These are phyloP conservation scores for Ptychadena robeensis DNA, from an alignment of 2,797 vertebrate genomes.

Conservation along the genomic window DNA sequence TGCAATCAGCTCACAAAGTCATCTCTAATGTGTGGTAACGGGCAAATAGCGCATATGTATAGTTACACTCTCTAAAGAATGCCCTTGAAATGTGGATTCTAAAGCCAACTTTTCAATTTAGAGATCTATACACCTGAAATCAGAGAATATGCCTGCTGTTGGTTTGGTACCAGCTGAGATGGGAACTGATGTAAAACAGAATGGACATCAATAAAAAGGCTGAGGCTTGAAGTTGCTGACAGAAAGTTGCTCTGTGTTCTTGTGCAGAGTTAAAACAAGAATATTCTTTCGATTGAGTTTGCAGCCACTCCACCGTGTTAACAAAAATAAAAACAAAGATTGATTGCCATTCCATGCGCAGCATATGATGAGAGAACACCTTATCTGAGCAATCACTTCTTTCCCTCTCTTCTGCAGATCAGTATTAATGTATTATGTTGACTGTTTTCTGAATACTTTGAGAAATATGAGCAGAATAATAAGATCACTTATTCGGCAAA, in stretches of 20 bases:
- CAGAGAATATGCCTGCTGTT: background rate
- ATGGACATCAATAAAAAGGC: background rate
- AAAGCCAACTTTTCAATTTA: no score
- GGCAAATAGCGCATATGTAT: no score
- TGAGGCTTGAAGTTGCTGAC: background rate
- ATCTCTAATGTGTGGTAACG: no score
- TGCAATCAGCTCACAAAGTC: no score
- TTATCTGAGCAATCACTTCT: slow-evolving; percentile 1
- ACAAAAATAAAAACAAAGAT: background rate
- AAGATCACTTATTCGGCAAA: slow-evolving; percentile 7
- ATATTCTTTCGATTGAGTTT: background rate
- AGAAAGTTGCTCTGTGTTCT: background rate
- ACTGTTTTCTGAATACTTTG: background rate
- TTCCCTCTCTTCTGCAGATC: background rate
- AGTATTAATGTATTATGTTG: slow-evolving; percentile 24
- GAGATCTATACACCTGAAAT: no score
- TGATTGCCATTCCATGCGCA: slow-evolving; percentile 10
- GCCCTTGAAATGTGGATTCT: no score
- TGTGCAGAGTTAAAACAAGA: background rate
- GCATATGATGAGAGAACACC: background rate
- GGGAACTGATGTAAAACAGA: background rate
- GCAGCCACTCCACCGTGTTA: background rate
- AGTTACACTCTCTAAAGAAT: no score
- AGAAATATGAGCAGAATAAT: slow-evolving; percentile 19
- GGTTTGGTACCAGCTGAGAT: background rate